A percentile compares a stretch with the other conserved stretches of the same genome.
Evolutionary conservation across 2,888 invertebrate species (phyloP).

Genomic region (Sympetrum striolatum): DNA sequence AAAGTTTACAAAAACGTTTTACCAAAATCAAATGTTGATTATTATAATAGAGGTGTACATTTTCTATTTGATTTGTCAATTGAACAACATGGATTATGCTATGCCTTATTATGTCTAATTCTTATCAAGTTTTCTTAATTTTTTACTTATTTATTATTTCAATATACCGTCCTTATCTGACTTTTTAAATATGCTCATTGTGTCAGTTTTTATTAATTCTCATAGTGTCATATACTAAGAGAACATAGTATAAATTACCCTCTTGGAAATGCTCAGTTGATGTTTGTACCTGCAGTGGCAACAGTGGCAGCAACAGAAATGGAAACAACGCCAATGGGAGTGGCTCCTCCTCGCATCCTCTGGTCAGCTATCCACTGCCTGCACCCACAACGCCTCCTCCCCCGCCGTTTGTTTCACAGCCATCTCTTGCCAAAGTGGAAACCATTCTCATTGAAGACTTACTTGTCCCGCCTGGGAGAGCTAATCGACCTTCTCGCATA

Average conservation of each 20-base stretch:
- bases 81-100: no score
- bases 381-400: conserved; percentile 17
- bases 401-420: conserved; percentile 34
- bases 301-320: background rate
- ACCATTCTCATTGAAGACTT: conserved; percentile 78
- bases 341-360: conserved; percentile 45
- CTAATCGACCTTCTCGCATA: conserved; percentile 77
- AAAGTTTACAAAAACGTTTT: no score
- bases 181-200: no score
- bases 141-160: no score
- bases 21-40: no score
- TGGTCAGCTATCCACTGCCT: background rate
- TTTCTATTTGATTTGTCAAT: no score
- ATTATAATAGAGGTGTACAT: no score
- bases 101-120: no score
- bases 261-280: background rate
- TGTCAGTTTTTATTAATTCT: no score
- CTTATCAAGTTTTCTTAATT: no score
- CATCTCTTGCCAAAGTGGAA: conserved; percentile 51
- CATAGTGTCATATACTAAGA: background rate
- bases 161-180: no score
- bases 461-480: conserved; percentile 79
- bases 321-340: conserved; percentile 49
- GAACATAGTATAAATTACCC: background rate
- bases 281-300: background rate